Conservation (phyloP, 1,140 invertebrate genomes). For the Euschistus heros region DNA sequence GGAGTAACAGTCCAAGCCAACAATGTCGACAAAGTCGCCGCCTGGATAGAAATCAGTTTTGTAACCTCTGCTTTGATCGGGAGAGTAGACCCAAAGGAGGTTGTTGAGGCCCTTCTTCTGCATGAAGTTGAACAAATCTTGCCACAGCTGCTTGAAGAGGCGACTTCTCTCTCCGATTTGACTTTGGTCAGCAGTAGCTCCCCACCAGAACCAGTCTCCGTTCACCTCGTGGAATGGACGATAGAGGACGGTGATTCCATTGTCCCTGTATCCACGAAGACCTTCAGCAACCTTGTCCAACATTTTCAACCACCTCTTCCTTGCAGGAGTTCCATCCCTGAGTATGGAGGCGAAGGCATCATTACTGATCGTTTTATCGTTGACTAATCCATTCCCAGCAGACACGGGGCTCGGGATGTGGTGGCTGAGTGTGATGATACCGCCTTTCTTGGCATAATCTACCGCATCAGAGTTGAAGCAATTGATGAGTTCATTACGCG, state of each 20-base stretch:
- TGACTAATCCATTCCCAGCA: neutral
- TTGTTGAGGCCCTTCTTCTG: neutral
- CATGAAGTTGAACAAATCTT: neutral
- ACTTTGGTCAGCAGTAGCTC: neutral
- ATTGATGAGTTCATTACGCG: neutral
- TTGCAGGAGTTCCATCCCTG: neutral
- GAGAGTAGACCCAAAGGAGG: neutral
- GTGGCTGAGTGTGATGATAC: neutral
- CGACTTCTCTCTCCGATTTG: neutral
- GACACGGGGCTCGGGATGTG: neutral
- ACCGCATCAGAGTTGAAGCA: neutral
- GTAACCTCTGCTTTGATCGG: neutral
- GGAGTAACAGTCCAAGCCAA: neutral
- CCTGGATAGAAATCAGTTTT: neutral
- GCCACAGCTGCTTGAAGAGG: neutral
- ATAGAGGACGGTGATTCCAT: neutral
- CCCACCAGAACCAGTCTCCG: slow-evolving; percentile 1
- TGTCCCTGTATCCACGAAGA: neutral
- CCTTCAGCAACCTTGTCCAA: neutral
- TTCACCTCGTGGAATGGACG: neutral
- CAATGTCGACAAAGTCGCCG: neutral
- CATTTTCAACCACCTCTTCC: neutral
- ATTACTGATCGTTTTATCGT: neutral
- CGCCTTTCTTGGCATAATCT: neutral
- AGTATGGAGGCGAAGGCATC: neutral